Evolutionary conservation across 2,888 invertebrate genomes (phyloP), one percentile per base, ranked within the genome.

Genomic region (Eristalinus aeneus): DNA sequence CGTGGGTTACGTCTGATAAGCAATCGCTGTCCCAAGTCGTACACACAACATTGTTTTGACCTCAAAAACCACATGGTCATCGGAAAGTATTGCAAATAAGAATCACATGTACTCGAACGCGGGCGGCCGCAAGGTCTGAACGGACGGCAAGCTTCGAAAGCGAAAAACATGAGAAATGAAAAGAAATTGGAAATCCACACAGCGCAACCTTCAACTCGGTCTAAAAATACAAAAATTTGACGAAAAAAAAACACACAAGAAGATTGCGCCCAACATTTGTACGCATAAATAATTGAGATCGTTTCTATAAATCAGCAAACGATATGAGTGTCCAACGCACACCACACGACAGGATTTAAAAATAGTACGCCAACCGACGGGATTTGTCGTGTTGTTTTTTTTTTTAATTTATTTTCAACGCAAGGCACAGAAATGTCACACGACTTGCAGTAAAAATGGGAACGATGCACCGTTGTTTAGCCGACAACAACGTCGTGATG

Each of bases 281-380:
- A 58, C 20, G 34, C 56, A 71, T 78, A 53, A 71, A 65, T 78
- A 39, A 72, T 27, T 71, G 34, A 32, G 46, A 39, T 16, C 71
- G 32, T 39, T 61, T 54, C 54, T 36, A 78, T 78, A 78, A 72
- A 65, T 72, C 65, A 78, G 46, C n/a, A n/a, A 22, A 23, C 20
- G 22, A 64, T 32, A 60, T 34, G 39, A 27, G 58, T 74, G 54
- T 71, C 39, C 32, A 65, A 64, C 6, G 46, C 53, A 69, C 63
- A 69, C 77, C 78, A 65, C 79, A 74, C 79, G 84, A 79, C 63
- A 73, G 65, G 68, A n/a, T 61, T 69, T 79, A 75, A 72, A 84
- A 79, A 84, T 84, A 84, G 53, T 23, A 53, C n/a, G 46, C 16
- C 46, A 46, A 16, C 46, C 46, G 39, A 32, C 65, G 16, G 58